Conservation (phyloP, 2,888 invertebrate species). For the Autographa gamma region DNA sequence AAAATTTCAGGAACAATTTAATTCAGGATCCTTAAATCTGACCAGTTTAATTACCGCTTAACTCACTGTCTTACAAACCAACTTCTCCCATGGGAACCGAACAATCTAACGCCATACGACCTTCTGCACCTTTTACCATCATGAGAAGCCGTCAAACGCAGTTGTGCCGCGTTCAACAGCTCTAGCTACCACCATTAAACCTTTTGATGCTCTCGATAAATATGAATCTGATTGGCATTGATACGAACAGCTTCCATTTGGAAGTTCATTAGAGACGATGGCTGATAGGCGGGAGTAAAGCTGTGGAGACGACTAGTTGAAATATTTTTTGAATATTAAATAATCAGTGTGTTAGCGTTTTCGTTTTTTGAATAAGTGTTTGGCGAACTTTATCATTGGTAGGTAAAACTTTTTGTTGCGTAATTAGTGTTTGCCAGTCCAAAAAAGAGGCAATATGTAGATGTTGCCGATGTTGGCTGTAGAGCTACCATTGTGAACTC, state of each 20-base stretch:
- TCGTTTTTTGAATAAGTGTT: too few relatives aligned
- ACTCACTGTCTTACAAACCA: slow-evolving; percentile 28
- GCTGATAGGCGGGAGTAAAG: slow-evolving; percentile 64
- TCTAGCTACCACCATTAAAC: slow-evolving; percentile 77
- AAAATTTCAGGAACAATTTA: too few relatives aligned
- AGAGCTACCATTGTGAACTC: too few relatives aligned
- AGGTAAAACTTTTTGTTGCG: too few relatives aligned
- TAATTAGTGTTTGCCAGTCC: too few relatives aligned
- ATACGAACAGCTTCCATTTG: slow-evolving; percentile 86
- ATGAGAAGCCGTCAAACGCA: slow-evolving; percentile 62
- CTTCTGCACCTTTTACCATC: slow-evolving; percentile 70
- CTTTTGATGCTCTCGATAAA: slow-evolving; percentile 82
- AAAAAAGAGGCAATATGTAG: too few relatives aligned
- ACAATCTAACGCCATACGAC: slow-evolving; percentile 37
- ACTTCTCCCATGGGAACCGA: slow-evolving; percentile 49
- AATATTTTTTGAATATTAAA: too few relatives aligned
- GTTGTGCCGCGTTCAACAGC: slow-evolving; percentile 61
- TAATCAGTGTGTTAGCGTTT: too few relatives aligned
- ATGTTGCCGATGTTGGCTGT: too few relatives aligned
- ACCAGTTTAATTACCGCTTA: neutral
- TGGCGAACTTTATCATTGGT: too few relatives aligned
- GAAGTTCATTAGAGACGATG: slow-evolving; percentile 84
- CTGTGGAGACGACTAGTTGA: slow-evolving; percentile 52
- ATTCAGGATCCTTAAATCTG: neutral
- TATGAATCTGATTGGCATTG: slow-evolving; percentile 86